Evolutionary conservation across 1,140 invertebrate genomes (phyloP), one percentile per base, ranked within the genome.

Genomic region (Drosophila oshimai): DNA sequence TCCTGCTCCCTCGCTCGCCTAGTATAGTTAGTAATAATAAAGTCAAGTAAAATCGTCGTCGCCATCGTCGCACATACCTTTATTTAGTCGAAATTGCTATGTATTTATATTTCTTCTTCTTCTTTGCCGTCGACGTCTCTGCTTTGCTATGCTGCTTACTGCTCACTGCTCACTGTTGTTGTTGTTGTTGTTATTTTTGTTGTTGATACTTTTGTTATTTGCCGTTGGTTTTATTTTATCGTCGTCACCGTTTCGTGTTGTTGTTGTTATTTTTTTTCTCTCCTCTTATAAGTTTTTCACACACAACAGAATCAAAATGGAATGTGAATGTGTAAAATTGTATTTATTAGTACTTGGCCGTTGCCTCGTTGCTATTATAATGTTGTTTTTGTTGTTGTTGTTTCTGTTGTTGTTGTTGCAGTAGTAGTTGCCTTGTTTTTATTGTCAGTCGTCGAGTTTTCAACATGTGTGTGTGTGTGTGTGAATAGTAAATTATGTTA

Each of bases 81-180:
- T 86, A 86, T 84, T 84, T 86, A 86, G 80, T 84, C 57, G 72
- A 86, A 84, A 86, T 86, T 86, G 74, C 79, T 86, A 60, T 84
- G 73, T 75, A 78, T 77, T 84, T 78, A 64, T 74, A 49, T 62
- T 62, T 83, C 46, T 64, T 57, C 54, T 42, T 64, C 51, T 39
- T 42, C 42, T 53, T 46, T 71, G 54, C 34, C 55, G 60, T 77
- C 28, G 18, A 58, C 37, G 31, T 31, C 45, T 33, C 65, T 61
- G 57, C 31, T 47, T 64, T 26, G 41, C 76, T 80, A 64, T 80
- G 76, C 46, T 57, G 28, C 41, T 54, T 18, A n/a, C 24, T 45
- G 22, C 36, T 58, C 1, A 46, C 50, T 74, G n/a, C 37, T 34
- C 67, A 28, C 17, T 50, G 42, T 31, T 53, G 44, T 12, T 44